Evolutionary conservation across 2,113 vertebrate species (phyloP).

Genomic region (Copsychus sechellarum): DNA sequence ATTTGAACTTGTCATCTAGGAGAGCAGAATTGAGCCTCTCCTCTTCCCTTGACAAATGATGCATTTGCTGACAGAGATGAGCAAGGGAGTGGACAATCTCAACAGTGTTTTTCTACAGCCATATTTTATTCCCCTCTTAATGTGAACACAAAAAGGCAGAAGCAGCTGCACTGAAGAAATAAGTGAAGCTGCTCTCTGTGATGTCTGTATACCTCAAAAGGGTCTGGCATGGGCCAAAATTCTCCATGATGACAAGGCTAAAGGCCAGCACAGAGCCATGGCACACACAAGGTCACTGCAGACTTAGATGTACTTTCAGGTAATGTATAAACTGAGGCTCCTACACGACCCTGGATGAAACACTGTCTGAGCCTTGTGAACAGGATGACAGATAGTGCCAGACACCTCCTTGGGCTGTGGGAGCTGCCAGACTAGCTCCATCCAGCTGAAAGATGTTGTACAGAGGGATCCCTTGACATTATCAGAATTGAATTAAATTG

Average conservation of each 20-base stretch:
- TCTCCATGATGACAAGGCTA: not conserved
- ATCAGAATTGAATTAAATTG: conserved; percentile 42
- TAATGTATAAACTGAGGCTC: not conserved
- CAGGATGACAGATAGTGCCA: conserved; percentile 33
- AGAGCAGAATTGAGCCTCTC: not conserved
- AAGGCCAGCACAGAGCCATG: not conserved
- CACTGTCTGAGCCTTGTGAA: not conserved
- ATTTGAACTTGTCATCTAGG: not conserved
- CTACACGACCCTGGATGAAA: not conserved
- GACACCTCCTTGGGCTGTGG: not conserved
- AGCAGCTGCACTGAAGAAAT: not conserved
- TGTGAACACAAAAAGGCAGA: not conserved
- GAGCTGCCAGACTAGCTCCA: conserved; percentile 39
- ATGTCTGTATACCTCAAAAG: not conserved
- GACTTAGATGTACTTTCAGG: not conserved
- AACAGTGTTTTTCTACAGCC: not conserved
- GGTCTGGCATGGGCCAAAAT: not conserved
- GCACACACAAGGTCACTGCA: not conserved
- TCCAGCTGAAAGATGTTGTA: not conserved
- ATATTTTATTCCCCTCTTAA: not conserved
- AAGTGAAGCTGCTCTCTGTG: not conserved
- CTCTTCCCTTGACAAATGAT: not conserved
- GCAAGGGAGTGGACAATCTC: conserved; percentile 20
- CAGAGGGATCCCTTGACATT: conserved; percentile 23
- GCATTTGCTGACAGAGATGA: not conserved